Evolutionary conservation across 2,888 invertebrate genomes (phyloP).

Genomic region (Thera britannica): DNA sequence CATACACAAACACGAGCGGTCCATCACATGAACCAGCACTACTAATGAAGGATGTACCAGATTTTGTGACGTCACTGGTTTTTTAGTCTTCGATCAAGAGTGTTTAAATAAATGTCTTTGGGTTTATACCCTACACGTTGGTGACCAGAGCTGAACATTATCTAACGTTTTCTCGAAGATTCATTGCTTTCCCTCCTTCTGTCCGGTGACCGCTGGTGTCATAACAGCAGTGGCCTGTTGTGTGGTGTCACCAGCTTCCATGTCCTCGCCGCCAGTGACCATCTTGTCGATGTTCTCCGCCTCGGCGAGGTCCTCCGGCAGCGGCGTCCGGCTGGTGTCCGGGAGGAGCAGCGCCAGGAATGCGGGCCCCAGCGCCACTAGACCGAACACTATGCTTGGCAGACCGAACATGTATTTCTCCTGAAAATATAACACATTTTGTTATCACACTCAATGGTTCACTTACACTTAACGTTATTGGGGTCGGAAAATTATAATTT

Average conservation of each 20-base stretch:
- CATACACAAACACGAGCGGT: no score
- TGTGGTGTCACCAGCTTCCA: not conserved
- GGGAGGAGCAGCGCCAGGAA: constrained; percentile 67
- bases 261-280: constrained; percentile 14
- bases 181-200: not conserved
- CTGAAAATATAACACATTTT: constrained; percentile 47
- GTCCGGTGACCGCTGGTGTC: not conserved
- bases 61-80: not conserved
- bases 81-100: not conserved
- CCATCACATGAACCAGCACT: no score
- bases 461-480: no score
- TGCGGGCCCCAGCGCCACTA: constrained; percentile 68
- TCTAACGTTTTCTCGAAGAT: not conserved
- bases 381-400: constrained; percentile 68
- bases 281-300: constrained; percentile 62
- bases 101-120: not conserved
- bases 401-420: constrained; percentile 68
- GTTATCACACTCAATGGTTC: no score
- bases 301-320: constrained; percentile 66
- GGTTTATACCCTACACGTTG: not conserved
- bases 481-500: no score
- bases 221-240: not conserved
- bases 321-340: constrained; percentile 63
- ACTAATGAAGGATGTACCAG: no score
- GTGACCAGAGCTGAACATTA: not conserved